A percentile compares a stretch with the other conserved stretches of the same genome.
Evolutionary conservation across 2,888 invertebrate genomes (phyloP).

Genomic region (Cosmopolites sordidus): DNA sequence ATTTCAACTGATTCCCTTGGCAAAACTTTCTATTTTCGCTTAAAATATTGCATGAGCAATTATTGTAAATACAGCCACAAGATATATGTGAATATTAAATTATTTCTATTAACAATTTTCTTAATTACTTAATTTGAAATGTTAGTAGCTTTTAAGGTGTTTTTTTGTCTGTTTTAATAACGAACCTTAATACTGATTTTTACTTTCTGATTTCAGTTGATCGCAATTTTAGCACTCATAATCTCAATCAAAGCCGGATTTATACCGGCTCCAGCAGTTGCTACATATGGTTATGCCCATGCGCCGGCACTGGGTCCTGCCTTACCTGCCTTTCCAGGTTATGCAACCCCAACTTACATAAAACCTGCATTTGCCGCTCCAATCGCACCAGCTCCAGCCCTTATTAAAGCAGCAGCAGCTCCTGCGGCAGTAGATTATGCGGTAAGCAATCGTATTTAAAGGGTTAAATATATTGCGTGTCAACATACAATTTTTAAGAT

Average conservation of each 20-base stretch:
- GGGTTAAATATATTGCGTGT: too few species aligned
- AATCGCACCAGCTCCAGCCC: slow-evolving; percentile 22
- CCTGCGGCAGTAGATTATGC: slow-evolving; percentile 29
- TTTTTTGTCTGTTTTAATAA: too few species aligned
- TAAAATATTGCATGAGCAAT: too few species aligned
- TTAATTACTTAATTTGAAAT: too few species aligned
- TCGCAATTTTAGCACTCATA: slow-evolving; percentile 43
- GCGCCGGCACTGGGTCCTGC: slow-evolving; percentile 18
- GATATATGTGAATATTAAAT: too few species aligned
- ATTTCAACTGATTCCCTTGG: too few species aligned
- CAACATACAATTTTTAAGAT: too few species aligned
- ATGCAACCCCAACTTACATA: slow-evolving; percentile 24
- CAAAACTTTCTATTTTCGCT: too few species aligned
- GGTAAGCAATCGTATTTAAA: too few species aligned
- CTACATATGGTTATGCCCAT: slow-evolving; percentile 8
- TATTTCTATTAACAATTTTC: too few species aligned
- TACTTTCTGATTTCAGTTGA: slow-evolving; percentile 42
- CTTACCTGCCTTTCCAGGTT: slow-evolving; percentile 5
- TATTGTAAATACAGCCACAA: too few species aligned
- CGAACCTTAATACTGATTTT: background rate
- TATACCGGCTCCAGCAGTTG: slow-evolving; percentile 36
- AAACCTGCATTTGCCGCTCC: slow-evolving; percentile 31
- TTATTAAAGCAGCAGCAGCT: slow-evolving; percentile 32
- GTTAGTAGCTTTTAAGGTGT: too few species aligned
- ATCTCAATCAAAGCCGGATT: slow-evolving; percentile 52